Evolutionary conservation across 2,113 vertebrate species (phyloP), one percentile per base, ranked within the genome.

Genomic region (Tupaia tana): DNA sequence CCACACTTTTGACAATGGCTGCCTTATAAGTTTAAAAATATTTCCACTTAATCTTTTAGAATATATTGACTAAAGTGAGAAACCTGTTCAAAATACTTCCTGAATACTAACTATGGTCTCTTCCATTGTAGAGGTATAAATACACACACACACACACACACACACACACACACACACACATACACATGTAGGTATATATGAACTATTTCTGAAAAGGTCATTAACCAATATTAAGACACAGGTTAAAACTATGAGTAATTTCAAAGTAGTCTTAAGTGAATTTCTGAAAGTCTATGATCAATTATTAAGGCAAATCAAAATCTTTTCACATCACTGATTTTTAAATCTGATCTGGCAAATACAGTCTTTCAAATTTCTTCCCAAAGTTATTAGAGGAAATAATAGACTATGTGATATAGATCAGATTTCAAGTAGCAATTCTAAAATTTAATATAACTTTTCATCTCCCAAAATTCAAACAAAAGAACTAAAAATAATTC

Each of bases 401-500:
- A 91, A 90, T 58, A 25, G 20, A 92, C 61, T 66, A 87, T 18
- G 29, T 90, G 54, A 74, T 78, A 3, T 85, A 7, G 20, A 15
- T 81, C 52, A 52, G 13, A 94, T 78, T 84, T 92, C 80, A 95
- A 10, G 79, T 0, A 87, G 11, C 69, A 97, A 93, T 73, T 90
- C 73, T 86, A 97, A 93, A 93, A 93, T 69, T 81, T 31, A 67
- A 78, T 54, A 67, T 10, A 95, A 69, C 22, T 67, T 66, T 85
- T 86, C 20, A 61, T 80, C 71, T 95, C 25, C 69, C 82, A 93
- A 89, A 80, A 91, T 74, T 18, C 20, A 73, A 75, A 85, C 9
- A 78, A 85, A 86, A 71, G 11, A 10, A 52, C 43, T 43, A 12
- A 19, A 52, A 4, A 86, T 29, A 22, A 19, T 27, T 87, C 61